Percentiles rank a stretch among this genome's conserved stretches.
Evolutionary conservation across 92 coral and sea anemone genomes (phyloP).

Genomic region (Zoanthus sansibaricus): DNA sequence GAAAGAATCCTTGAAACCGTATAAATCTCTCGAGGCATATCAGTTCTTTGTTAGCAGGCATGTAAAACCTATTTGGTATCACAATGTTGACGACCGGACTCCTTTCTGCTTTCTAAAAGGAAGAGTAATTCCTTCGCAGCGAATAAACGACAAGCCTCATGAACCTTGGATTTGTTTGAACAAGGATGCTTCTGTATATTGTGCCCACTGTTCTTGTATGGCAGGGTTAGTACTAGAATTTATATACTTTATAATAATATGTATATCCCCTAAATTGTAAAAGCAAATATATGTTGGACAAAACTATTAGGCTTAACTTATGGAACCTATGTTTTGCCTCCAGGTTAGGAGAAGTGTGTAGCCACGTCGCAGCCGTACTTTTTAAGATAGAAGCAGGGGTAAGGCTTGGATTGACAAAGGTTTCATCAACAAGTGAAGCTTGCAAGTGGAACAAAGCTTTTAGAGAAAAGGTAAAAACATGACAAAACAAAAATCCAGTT

Average conservation of each 20-base stretch:
- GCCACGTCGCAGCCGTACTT: slow-evolving; percentile 54
- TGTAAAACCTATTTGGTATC: slow-evolving; percentile 37
- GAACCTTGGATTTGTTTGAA: slow-evolving; percentile 58
- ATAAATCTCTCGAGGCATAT: slow-evolving; percentile 45
- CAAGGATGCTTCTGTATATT: slow-evolving; percentile 45
- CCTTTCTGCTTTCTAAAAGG: slow-evolving; percentile 54
- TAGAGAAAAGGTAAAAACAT: slow-evolving; percentile 32
- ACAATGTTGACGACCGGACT: slow-evolving; percentile 1
- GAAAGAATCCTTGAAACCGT: slow-evolving; percentile 56
- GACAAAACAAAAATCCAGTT: no score
- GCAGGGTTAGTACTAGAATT: background rate
- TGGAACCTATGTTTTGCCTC: no score
- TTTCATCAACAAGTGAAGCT: slow-evolving; percentile 46
- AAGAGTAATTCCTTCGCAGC: slow-evolving; percentile 53
- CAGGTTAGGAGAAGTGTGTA: slow-evolving; percentile 53
- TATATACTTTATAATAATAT: no score
- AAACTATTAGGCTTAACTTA: no score
- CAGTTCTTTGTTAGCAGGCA: slow-evolving; percentile 44
- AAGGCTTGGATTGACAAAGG: slow-evolving; percentile 47
- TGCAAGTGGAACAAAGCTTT: slow-evolving; percentile 51
- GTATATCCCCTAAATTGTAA: no score
- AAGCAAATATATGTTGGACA: no score
- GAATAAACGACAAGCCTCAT: slow-evolving; percentile 53
- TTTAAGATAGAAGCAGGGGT: slow-evolving; percentile 56
- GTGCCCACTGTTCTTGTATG: slow-evolving; percentile 60